Evolutionary conservation across 2,113 vertebrate species (phyloP).

Genomic region (Pseudopipra pipra): DNA sequence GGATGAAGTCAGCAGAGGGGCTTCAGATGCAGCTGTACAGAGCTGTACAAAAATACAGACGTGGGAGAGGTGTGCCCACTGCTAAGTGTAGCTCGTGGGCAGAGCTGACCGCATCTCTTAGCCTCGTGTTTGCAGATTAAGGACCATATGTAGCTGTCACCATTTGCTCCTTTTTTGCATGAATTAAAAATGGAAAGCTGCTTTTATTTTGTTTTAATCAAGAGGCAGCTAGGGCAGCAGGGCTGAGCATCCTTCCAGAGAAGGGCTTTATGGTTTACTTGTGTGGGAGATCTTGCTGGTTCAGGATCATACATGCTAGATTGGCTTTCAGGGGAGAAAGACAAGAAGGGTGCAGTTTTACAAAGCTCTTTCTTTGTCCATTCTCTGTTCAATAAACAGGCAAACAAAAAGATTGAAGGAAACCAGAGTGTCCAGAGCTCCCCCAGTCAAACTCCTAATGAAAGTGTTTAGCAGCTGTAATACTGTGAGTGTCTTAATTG

Average conservation of each 20-base stretch:
- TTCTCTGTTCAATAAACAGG: constrained; percentile 60
- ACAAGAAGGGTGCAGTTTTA: not conserved
- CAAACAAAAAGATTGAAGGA: constrained; percentile 70
- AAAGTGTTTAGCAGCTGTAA: constrained; percentile 86
- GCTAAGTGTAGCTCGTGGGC: not conserved
- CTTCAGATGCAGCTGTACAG: not conserved
- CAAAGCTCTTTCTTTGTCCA: not conserved
- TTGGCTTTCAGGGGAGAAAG: not conserved
- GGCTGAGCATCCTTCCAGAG: not conserved
- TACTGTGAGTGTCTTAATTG: constrained; percentile 74
- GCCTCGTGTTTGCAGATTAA: not conserved
- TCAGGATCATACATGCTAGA: not conserved
- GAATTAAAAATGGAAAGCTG: constrained; percentile 11
- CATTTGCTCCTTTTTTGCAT: not conserved
- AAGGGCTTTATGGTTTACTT: not conserved
- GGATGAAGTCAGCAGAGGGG: not conserved
- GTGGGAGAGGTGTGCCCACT: not conserved
- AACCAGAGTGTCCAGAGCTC: constrained; percentile 45
- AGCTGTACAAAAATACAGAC: not conserved
- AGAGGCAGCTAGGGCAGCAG: not conserved
- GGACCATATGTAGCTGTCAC: not conserved
- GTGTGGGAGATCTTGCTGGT: not conserved
- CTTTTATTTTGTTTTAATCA: not conserved
- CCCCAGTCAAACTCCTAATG: constrained; percentile 80
- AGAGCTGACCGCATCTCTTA: not conserved